Evolutionary conservation across 2,888 invertebrate genomes (phyloP).

Genomic region (Cheilosia vernalis): DNA sequence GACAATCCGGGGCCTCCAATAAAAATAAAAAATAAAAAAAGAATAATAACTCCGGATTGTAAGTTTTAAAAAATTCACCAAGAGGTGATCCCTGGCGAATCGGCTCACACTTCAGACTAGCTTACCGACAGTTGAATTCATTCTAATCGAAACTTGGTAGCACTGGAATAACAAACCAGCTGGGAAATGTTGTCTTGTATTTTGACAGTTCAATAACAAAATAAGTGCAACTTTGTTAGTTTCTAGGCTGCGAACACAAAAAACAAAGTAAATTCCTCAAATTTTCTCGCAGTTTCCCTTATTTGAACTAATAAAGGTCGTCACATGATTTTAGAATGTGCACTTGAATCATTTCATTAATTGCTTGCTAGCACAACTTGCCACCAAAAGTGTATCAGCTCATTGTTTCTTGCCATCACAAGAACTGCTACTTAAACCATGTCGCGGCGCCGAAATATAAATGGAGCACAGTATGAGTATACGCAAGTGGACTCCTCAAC

Average conservation of each 20-base stretch:
- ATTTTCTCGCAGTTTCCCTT: neutral
- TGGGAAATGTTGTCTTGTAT: neutral
- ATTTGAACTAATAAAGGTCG: conserved; percentile 25
- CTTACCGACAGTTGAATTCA: neutral
- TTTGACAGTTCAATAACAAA: conserved; percentile 44
- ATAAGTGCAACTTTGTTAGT: conserved; percentile 4
- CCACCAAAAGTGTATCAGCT: neutral
- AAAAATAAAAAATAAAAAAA: no score
- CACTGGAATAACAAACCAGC: neutral
- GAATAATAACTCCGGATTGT: no score
- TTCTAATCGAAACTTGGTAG: neutral
- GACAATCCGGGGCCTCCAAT: no score
- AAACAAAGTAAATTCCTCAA: conserved; percentile 37
- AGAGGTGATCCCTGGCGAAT: no score
- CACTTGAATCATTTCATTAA: neutral
- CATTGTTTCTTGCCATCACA: conserved; percentile 13
- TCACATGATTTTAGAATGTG: conserved; percentile 33
- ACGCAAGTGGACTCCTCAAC: conserved; percentile 18
- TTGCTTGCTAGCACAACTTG: conserved; percentile 11
- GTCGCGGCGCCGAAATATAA: conserved; percentile 60
- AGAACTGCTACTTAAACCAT: conserved; percentile 3
- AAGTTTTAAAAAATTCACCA: no score
- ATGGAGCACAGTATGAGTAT: conserved; percentile 35
- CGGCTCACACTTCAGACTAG: no score
- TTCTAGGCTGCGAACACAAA: neutral